Base-by-base conservation (phyloP, 2,888 invertebrate species). In the Teleiodes luculella region DNA sequence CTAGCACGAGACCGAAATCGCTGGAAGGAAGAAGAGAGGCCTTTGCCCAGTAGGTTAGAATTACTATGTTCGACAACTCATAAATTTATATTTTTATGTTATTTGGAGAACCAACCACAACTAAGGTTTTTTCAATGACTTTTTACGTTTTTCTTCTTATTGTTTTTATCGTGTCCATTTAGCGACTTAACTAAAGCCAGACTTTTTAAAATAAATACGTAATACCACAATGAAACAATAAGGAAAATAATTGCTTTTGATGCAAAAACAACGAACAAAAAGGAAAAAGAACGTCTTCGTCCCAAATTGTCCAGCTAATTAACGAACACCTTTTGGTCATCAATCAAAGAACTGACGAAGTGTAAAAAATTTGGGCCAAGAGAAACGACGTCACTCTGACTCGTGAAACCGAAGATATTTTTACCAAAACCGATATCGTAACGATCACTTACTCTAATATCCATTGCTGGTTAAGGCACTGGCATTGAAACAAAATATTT, bases 281-380 rank as follows among this genome's bases (percentile, higher is more conserved):
- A 63, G 2, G 35, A n/a, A 59, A 55, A 57, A 61, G 61, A 65
- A 70, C 64, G 63, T 39, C n/a, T n/a, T n/a, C 58, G 56, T 60
- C 62, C 66, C 75, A 80, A 80, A 80, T 80, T 76, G 72, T 70
- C 61, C 63, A 60, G 63, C 74, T 79, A 81, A 82, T 81, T 79
- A 79, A 61, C 71, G 72, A 57, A 73, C 77, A 80, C 75, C 78
- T 80, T 76, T 65, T 56, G 62, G 67, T 65, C 69, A 80, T 81
- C 76, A 74, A 78, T 82, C 81, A 80, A 76, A 71, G 62, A 64
- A 60, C 61, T 62, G 67, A 63, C 64, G 65, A 70, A 65, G 65
- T 61, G 66, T 66, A 71, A 76, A 72, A 72, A 72, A 70, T 62
- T 64, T 57, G 61, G 62, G 65, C 63, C 65, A 62, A 64, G 68